A percentile compares a stretch with the other conserved stretches of the same genome.
Conservation (phyloP, 2,888 invertebrate genomes). For the Muschampia plurimacula region DNA sequence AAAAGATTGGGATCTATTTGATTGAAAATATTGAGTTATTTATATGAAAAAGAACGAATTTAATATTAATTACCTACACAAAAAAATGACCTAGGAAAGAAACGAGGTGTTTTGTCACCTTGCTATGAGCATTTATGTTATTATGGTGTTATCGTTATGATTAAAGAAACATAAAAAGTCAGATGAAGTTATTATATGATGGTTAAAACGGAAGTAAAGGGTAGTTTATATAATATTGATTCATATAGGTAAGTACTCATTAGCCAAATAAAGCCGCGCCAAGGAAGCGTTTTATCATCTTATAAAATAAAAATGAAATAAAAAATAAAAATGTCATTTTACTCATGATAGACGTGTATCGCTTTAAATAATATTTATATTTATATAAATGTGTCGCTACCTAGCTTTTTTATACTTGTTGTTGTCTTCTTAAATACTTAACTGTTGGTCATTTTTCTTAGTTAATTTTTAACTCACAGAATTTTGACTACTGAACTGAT, state of each 20-base stretch:
- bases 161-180: background rate
- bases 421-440: background rate
- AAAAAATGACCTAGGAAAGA: too few species aligned
- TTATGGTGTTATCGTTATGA: background rate
- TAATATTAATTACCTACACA: too few species aligned
- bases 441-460: background rate
- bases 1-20: too few species aligned
- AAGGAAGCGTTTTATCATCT: slow-evolving; percentile 1
- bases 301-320: background rate
- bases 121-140: background rate
- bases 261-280: slow-evolving; percentile 7
- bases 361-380: slow-evolving; percentile 32
- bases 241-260: background rate
- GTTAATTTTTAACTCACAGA: too few species aligned
- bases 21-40: too few species aligned
- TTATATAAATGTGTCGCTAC: slow-evolving; percentile 41
- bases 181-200: background rate
- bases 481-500: too few species aligned
- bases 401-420: slow-evolving; percentile 49
- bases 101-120: too few species aligned
- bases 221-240: slow-evolving; percentile 2
- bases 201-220: background rate
- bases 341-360: slow-evolving; percentile 8
- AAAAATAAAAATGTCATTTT: slow-evolving; percentile 10
- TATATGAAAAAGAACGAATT: too few species aligned